Conservation (phyloP, 2,113 vertebrate genomes). For the Alligator mississippiensis region DNA sequence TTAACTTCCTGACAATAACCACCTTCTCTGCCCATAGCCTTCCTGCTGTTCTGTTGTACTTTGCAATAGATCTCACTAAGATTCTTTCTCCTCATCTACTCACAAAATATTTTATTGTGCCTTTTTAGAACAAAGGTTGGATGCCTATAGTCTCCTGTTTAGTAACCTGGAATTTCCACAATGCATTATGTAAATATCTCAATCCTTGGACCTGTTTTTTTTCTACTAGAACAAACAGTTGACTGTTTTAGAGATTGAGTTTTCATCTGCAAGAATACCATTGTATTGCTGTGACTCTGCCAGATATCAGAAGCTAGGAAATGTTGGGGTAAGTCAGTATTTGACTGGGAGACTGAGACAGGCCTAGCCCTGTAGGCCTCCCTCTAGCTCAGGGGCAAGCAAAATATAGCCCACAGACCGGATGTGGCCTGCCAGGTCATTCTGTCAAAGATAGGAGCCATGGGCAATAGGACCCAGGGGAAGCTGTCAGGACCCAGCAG, state of each 20-base stretch:
- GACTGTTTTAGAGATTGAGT: neutral
- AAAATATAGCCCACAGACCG: too few species aligned
- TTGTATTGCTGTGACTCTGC: neutral
- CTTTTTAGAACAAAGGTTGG: neutral
- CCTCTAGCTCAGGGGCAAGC: too few species aligned
- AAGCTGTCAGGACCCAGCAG: too few species aligned
- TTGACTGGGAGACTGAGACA: neutral
- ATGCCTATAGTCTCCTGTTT: neutral
- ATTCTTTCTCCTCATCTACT: neutral
- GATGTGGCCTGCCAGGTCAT: too few species aligned
- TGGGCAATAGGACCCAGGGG: too few species aligned
- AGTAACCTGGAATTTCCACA: neutral
- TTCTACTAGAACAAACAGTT: neutral
- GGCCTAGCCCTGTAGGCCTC: too few species aligned
- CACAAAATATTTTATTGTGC: neutral
- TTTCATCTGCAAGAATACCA: neutral
- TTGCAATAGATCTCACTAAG: neutral
- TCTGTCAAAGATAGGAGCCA: too few species aligned
- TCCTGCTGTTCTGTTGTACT: neutral
- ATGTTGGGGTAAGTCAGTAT: neutral
- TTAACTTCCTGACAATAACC: neutral
- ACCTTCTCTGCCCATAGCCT: neutral
- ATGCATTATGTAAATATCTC: neutral
- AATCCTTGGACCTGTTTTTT: neutral
- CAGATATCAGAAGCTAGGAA: neutral